Evolutionary conservation across 2,113 vertebrate species (phyloP).

Genomic region (Phrynocephalus versicolor): DNA sequence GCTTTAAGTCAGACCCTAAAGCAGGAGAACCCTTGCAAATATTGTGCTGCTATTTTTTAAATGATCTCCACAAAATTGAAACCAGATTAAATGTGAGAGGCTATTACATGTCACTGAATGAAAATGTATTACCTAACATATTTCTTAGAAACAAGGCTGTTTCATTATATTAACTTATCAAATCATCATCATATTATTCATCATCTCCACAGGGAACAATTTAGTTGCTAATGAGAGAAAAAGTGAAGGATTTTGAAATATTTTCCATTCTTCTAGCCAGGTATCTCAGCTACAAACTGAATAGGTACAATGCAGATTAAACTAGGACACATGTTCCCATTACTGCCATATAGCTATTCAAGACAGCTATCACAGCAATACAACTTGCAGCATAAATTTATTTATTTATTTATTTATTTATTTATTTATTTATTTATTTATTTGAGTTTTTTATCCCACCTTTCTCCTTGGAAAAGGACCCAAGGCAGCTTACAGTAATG

Average conservation of each 20-base stretch:
- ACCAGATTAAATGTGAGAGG: constrained; percentile 61
- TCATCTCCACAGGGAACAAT: constrained; percentile 5
- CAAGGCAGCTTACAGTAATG: too few species aligned
- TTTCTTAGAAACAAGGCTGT: constrained; percentile 42
- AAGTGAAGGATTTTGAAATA: not conserved
- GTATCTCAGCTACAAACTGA: constrained; percentile 17
- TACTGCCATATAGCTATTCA: not conserved
- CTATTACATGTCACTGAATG: constrained; percentile 51
- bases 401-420: too few species aligned
- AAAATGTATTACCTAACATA: constrained; percentile 51
- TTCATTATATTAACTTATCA: constrained; percentile 39
- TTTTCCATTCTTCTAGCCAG: not conserved
- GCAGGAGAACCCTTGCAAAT: constrained; percentile 36
- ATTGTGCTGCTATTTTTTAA: constrained; percentile 40
- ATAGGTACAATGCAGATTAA: constrained; percentile 18
- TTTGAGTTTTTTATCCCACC: too few species aligned
- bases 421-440: too few species aligned
- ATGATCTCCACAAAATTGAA: constrained; percentile 42
- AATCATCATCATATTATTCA: constrained; percentile 52
- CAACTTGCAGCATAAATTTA: too few species aligned
- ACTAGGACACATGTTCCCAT: not conserved
- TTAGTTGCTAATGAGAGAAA: not conserved
- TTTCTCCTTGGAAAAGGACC: too few species aligned
- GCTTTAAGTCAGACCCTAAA: constrained; percentile 18
- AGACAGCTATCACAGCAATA: too few species aligned